These are phyloP conservation scores for Camptogramma bilineatum DNA, from an alignment of 2,888 invertebrate species.

Conservation along the genomic window DNA sequence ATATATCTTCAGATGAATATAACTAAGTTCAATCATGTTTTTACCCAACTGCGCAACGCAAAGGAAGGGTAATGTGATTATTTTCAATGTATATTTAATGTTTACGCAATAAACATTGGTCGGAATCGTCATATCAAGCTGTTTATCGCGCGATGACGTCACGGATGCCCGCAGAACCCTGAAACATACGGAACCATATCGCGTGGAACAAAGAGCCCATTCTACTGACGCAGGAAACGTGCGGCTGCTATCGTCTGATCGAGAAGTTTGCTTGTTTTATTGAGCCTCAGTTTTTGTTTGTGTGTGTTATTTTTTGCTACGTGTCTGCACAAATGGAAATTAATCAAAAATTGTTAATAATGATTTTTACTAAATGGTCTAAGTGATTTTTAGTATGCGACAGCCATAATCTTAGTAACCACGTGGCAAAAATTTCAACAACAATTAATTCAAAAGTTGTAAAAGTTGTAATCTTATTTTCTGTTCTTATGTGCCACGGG, in stretches of 20 bases:
- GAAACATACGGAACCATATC: slow-evolving; percentile 21
- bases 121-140: background rate
- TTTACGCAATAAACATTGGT: slow-evolving; percentile 8
- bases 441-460: too few relatives aligned
- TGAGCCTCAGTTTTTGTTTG: background rate
- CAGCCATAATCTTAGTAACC: too few relatives aligned
- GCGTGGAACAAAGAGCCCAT: slow-evolving; percentile 12
- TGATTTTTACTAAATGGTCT: too few relatives aligned
- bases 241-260: background rate
- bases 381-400: too few relatives aligned
- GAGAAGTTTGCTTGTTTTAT: slow-evolving; percentile 1
- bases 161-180: slow-evolving; percentile 4
- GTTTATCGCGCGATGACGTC: slow-evolving; percentile 7
- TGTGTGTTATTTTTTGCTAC: background rate
- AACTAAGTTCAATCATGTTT: background rate
- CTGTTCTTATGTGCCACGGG: too few relatives aligned
- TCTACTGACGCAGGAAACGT: slow-evolving; percentile 4
- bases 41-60: too few relatives aligned
- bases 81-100: background rate
- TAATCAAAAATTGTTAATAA: too few relatives aligned
- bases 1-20: background rate
- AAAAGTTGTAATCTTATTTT: too few relatives aligned
- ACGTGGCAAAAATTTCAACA: too few relatives aligned
- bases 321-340: too few relatives aligned
- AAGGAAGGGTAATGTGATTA: too few relatives aligned